These are phyloP conservation scores for Syngnathus typhle DNA, from an alignment of 2,113 vertebrate species.

Conservation along the genomic window DNA sequence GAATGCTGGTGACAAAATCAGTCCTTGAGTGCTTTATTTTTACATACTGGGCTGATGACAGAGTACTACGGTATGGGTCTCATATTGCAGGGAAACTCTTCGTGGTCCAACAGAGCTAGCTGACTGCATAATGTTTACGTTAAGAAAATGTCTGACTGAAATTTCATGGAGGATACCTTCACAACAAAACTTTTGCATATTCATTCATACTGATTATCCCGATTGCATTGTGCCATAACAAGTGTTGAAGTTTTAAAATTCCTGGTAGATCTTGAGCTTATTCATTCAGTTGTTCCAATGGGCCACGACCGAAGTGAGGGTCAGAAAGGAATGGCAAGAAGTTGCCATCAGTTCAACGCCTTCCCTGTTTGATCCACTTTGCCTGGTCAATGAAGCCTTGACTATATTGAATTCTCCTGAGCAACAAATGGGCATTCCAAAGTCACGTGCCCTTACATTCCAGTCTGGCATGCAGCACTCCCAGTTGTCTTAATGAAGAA, in stretches of 20 bases:
- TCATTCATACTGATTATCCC: background rate
- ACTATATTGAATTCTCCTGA: slow-evolving; percentile 24
- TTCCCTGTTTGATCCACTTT: slow-evolving; percentile 18
- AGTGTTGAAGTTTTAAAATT: background rate
- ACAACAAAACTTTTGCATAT: background rate
- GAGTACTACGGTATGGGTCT: slow-evolving; percentile 6
- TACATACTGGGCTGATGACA: slow-evolving; percentile 43
- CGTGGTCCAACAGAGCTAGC: slow-evolving; percentile 11
- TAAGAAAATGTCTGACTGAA: background rate
- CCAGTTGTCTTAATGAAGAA: slow-evolving; percentile 49
- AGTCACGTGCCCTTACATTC: slow-evolving; percentile 33
- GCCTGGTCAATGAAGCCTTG: slow-evolving; percentile 11
- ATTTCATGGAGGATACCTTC: background rate
- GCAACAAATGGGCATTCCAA: slow-evolving; percentile 49
- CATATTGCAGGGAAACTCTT: slow-evolving; percentile 25
- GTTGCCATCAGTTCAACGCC: background rate
- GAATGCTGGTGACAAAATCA: slow-evolving; percentile 35
- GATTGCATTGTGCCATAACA: background rate
- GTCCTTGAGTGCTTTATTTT: slow-evolving; percentile 50
- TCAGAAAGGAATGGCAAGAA: slow-evolving; percentile 1
- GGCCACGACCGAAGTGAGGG: background rate
- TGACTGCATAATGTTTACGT: background rate
- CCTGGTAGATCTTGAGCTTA: background rate
- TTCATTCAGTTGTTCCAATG: no score
- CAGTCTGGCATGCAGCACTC: slow-evolving; percentile 39